Conservation (phyloP, 2,113 vertebrate genomes). For the Athene noctua region DNA sequence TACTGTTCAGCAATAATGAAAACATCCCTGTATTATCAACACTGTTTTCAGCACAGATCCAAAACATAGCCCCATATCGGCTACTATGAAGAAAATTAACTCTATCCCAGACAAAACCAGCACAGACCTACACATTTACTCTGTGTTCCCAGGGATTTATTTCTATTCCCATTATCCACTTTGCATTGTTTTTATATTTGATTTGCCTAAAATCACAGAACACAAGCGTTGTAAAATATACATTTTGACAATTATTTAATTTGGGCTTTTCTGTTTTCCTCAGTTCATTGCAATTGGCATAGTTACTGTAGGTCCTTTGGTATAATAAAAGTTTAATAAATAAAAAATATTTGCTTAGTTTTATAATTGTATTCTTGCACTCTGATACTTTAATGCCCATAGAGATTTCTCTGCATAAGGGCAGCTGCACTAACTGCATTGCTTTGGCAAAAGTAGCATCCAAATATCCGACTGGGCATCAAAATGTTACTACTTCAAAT, state of each 20-base stretch:
- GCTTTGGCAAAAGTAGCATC: not conserved
- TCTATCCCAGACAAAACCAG: too few species aligned
- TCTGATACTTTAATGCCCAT: not conserved
- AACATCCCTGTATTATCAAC: too few species aligned
- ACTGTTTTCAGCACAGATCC: too few species aligned
- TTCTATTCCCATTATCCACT: not conserved
- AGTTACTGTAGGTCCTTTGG: not conserved
- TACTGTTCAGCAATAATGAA: too few species aligned
- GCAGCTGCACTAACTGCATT: not conserved
- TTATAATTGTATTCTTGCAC: not conserved
- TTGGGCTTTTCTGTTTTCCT: not conserved
- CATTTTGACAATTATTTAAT: not conserved
- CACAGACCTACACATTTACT: not conserved
- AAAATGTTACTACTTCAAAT: not conserved
- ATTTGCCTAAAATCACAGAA: not conserved
- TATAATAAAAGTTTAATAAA: not conserved
- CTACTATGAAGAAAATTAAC: too few species aligned
- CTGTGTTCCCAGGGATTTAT: not conserved
- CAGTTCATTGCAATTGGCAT: not conserved
- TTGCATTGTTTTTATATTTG: not conserved
- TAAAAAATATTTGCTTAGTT: not conserved
- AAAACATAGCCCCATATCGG: too few species aligned
- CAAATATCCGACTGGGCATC: not conserved
- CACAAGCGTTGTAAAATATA: not conserved
- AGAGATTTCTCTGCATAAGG: not conserved